Conservation (phyloP, 2,888 invertebrate species). For the Chaetogeoica ovagalla region DNA sequence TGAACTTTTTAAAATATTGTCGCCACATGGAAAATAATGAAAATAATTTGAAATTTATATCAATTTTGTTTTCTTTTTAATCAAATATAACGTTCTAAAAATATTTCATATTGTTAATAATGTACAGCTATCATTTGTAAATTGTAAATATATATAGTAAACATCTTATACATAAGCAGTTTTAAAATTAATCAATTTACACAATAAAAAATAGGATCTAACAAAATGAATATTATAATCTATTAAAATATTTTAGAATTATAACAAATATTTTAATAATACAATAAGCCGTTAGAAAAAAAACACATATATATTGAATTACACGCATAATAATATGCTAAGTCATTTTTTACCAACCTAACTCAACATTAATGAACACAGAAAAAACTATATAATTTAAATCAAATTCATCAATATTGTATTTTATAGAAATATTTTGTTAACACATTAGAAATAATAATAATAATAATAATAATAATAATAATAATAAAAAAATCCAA, state of each 20-base stretch:
- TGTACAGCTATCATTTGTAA: conserved; percentile 8
- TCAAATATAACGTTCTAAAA: conserved; percentile 35
- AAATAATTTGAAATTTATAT: neutral
- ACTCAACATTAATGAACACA: conserved; percentile 7
- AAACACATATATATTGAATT: neutral
- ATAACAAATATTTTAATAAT: conserved; percentile 22
- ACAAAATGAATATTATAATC: conserved; percentile 1
- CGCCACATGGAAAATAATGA: neutral
- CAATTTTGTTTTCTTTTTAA: conserved; percentile 13
- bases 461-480: too few species aligned
- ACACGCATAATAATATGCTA: neutral
- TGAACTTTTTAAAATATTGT: neutral
- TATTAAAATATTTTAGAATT: conserved; percentile 22
- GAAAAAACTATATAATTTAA: conserved; percentile 1
- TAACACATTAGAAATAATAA: neutral
- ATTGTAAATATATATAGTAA: conserved; percentile 15
- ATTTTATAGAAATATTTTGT: neutral
- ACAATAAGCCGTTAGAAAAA: conserved; percentile 1
- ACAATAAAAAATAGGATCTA: conserved; percentile 23
- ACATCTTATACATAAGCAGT: conserved; percentile 17
- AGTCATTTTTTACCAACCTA: neutral
- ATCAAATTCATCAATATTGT: neutral
- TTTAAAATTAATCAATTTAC: conserved; percentile 7
- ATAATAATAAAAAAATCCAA: conserved; percentile 15
- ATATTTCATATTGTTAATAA: conserved; percentile 33